Conservation (phyloP, 2,797 vertebrate species). For the Crossoptilon crossoptilon region DNA sequence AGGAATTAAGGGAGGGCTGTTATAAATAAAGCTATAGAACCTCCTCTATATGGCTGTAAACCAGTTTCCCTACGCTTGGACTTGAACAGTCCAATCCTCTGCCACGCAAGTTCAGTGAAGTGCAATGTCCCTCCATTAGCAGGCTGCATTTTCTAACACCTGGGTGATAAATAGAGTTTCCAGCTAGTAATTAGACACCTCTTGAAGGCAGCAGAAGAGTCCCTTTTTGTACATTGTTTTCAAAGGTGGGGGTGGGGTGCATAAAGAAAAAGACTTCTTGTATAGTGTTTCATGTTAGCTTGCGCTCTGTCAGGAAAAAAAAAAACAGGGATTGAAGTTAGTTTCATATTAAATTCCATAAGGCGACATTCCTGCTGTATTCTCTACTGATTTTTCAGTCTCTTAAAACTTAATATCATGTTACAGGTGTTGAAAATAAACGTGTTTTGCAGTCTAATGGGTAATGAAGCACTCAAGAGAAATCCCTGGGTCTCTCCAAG, state of each 20-base stretch:
- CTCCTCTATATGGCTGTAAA: not conserved
- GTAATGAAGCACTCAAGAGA: conserved; percentile 60
- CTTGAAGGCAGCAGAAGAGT: conserved; percentile 40
- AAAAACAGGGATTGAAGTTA: not conserved
- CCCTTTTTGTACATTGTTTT: conserved; percentile 46
- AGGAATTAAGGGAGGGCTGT: conserved; percentile 15
- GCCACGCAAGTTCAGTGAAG: conserved; percentile 27
- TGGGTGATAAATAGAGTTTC: conserved; percentile 63
- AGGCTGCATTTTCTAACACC: conserved; percentile 53
- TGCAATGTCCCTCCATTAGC: conserved; percentile 32
- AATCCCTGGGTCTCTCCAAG: conserved; percentile 31
- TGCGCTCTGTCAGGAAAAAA: not conserved
- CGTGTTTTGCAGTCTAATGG: conserved; percentile 53
- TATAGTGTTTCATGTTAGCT: conserved; percentile 19
- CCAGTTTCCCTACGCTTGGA: not conserved
- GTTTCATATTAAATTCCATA: conserved; percentile 62
- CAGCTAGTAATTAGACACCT: conserved; percentile 57
- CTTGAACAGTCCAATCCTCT: conserved; percentile 25
- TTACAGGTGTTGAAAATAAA: conserved; percentile 70
- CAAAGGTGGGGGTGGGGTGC: not conserved
- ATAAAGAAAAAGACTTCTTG: conserved; percentile 12
- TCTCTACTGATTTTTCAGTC: not conserved
- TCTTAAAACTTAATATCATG: conserved; percentile 57
- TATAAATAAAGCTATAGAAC: not conserved
- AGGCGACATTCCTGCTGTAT: conserved; percentile 23